Evolutionary conservation across 2,888 invertebrate genomes (phyloP).

Genomic region (Erynnis tages): DNA sequence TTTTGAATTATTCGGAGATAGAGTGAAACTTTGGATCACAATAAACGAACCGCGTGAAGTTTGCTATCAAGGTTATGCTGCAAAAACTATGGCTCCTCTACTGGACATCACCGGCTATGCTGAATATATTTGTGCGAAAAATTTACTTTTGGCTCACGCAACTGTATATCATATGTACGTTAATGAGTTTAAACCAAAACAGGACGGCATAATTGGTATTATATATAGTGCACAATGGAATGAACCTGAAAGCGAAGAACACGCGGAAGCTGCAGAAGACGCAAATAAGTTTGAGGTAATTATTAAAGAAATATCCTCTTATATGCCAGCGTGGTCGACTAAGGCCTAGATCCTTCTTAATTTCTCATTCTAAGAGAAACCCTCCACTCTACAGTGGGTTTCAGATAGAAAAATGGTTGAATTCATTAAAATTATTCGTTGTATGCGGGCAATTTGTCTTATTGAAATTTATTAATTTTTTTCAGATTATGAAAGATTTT

Average conservation of each 20-base stretch:
- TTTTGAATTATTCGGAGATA: slow-evolving; percentile 63
- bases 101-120: slow-evolving; percentile 51
- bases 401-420: too few relatives aligned
- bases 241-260: slow-evolving; percentile 59
- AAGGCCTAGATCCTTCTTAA: too few relatives aligned
- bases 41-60: slow-evolving; percentile 7
- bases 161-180: slow-evolving; percentile 27
- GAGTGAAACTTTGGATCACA: slow-evolving; percentile 46
- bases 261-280: slow-evolving; percentile 71
- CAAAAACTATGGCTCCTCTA: slow-evolving; percentile 38
- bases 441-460: too few relatives aligned
- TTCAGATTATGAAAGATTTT: too few relatives aligned
- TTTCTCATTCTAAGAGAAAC: too few relatives aligned
- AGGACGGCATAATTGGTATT: slow-evolving; percentile 27
- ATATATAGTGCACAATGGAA: slow-evolving; percentile 43
- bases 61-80: slow-evolving; percentile 9
- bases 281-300: slow-evolving; percentile 35
- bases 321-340: too few relatives aligned
- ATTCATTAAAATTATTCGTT: too few relatives aligned
- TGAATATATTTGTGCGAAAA: slow-evolving; percentile 55
- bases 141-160: slow-evolving; percentile 30
- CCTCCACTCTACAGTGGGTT: too few relatives aligned
- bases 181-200: slow-evolving; percentile 8
- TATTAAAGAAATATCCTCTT: too few relatives aligned
- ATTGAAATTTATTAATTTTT: too few relatives aligned